A percentile compares a stretch with the other conserved stretches of the same genome.
phyloP scores from a whole-genome alignment of 1,140 invertebrate genomes.

The Micrasema longulum region DNA sequence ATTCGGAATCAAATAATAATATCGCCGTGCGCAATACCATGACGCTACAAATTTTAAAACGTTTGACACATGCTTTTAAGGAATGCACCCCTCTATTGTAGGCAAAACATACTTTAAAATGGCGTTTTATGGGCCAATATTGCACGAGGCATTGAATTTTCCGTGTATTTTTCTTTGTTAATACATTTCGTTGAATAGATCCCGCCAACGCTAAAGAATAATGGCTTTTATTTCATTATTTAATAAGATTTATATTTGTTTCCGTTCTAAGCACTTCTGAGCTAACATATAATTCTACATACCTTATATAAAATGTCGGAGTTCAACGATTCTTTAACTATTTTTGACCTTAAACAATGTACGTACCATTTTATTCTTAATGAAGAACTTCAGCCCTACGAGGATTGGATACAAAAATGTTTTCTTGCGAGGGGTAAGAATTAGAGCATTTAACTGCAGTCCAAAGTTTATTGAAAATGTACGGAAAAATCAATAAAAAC shows the following conservation, averaged over 20 bases:
- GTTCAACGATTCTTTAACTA: too few species aligned
- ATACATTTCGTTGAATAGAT: slow-evolving; percentile 4
- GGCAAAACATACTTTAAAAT: slow-evolving; percentile 38
- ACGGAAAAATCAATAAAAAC: too few species aligned
- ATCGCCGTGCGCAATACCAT: slow-evolving; percentile 38
- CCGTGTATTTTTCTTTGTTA: background rate
- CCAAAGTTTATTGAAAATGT: too few species aligned
- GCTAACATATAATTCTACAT: too few species aligned
- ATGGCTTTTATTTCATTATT: slow-evolving; percentile 15
- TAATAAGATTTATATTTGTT: slow-evolving; percentile 1
- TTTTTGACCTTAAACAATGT: too few species aligned
- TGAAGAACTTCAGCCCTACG: too few species aligned
- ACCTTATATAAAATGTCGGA: too few species aligned
- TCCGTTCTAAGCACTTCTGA: background rate
- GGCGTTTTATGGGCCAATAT: slow-evolving; percentile 22
- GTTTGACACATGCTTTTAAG: slow-evolving; percentile 55
- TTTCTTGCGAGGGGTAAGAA: too few species aligned
- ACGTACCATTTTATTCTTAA: too few species aligned
- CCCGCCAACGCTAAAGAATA: background rate
- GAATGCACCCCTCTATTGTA: slow-evolving; percentile 40
- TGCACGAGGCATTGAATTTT: slow-evolving; percentile 15
- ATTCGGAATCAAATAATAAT: slow-evolving; percentile 45
- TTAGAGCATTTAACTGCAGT: too few species aligned
- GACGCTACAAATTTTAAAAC: slow-evolving; percentile 54
- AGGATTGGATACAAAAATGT: too few species aligned